Base-by-base conservation (phyloP, 2,113 vertebrate species). In the Leptosomus discolor region DNA sequence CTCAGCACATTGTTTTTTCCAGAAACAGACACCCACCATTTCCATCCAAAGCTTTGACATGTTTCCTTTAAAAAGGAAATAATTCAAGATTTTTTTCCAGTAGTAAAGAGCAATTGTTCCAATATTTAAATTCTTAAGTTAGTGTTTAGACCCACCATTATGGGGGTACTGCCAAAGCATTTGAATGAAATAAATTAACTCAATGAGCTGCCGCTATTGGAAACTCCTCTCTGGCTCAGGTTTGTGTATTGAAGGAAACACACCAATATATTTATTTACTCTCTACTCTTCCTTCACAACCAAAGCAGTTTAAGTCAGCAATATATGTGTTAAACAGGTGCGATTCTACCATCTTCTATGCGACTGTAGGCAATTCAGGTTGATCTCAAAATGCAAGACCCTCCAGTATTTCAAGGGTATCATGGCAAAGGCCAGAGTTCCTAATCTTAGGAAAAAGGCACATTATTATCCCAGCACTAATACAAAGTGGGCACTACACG, bases 151-250 rank as follows among this genome's bases (percentile, higher is more conserved):
- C 37, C 23, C 50, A 23, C 23, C 17, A 11, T 13, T 56, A 0
- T 2, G 9, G 6, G 37, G 21, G 14, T 73, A 53, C 32, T n/a
- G 48, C 23, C 51, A 79, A 34, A 4, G 20, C 0, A 0, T 36
- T 7, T 37, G 8, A 83, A 50, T 37, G 18, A 80, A 60, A 9
- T 4, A 4, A 56, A 84, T 7, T 70, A 57, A 46, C 20, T 57
- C 43, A 15, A 1, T 2, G 29, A 90, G 75, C n/a, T 58, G 67
- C 37, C 5, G 6, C 34, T 57, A 26, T 2, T 79, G 63, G 36
- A 87, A 85, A 61, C n/a, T 50, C 84, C 26, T 17, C 39, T 76
- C 45, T 37, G 60, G 32, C 30, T 68, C 19, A 23, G 16, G 27
- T 39, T 7, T 1, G 2, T 8, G 29, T 7, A 53, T 1, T 20